These are phyloP conservation scores for Ctenomys sociabilis DNA, from an alignment of 2,113 vertebrate genomes.

Conservation along the genomic window DNA sequence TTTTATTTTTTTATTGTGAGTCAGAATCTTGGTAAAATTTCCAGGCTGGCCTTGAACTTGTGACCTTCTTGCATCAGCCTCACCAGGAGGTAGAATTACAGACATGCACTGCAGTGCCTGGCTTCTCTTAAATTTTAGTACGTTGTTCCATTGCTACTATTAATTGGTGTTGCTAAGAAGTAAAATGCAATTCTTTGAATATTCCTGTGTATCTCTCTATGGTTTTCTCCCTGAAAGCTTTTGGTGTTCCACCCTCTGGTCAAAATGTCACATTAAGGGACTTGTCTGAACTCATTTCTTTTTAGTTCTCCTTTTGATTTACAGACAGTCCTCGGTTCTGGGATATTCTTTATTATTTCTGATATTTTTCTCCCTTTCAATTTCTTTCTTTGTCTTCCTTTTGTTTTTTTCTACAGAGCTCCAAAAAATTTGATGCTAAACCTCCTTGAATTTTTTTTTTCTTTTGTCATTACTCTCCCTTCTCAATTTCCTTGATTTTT, in stretches of 20 bases:
- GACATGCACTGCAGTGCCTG: neutral
- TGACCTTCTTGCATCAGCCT: neutral
- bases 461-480: neutral
- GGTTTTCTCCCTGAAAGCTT: neutral
- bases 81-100: neutral
- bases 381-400: neutral
- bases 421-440: neutral
- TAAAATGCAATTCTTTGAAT: neutral
- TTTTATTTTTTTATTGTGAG: neutral
- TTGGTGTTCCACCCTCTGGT: neutral
- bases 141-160: neutral
- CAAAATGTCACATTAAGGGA: neutral
- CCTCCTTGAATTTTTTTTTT: neutral
- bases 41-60: neutral
- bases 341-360: neutral
- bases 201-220: neutral
- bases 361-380: neutral
- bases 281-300: neutral
- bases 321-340: neutral
- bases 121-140: neutral
- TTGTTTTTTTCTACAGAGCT: neutral
- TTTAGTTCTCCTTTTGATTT: neutral
- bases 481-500: neutral
- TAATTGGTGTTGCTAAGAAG: neutral
- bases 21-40: neutral